A percentile compares a stretch with the other conserved stretches of the same genome.
Evolutionary conservation across 2,888 invertebrate species (phyloP).

Genomic region (Nomada goodeniana): DNA sequence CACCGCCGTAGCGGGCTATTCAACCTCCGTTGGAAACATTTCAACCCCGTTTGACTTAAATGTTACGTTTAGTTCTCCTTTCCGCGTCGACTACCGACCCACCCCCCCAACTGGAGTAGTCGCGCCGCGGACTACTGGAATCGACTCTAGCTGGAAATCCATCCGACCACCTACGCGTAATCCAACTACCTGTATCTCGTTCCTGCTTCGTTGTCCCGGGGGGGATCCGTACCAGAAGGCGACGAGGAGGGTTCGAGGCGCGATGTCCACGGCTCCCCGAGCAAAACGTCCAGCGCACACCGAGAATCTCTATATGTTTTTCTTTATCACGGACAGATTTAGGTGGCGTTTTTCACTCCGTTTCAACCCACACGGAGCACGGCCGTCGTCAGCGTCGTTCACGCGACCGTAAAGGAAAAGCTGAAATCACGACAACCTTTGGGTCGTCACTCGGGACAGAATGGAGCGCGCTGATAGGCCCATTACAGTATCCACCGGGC

Average conservation of each 20-base stretch:
- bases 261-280: too few species aligned
- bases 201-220: background rate
- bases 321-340: constrained; percentile 16
- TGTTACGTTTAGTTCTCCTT: constrained; percentile 53
- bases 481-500: constrained; percentile 24
- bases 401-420: background rate
- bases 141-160: constrained; percentile 27
- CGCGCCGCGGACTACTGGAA: constrained; percentile 8
- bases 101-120: background rate
- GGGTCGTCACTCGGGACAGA: background rate
- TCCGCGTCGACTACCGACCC: background rate
- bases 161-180: constrained; percentile 44
- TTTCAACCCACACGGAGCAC: constrained; percentile 13
- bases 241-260: background rate
- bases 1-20: constrained; percentile 16
- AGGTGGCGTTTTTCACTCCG: constrained; percentile 18
- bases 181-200: constrained; percentile 18
- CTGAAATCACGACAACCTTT: background rate
- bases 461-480: background rate
- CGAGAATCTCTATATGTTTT: background rate
- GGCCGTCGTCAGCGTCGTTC: background rate
- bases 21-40: constrained; percentile 7
- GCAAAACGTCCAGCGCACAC: background rate
- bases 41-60: constrained; percentile 47
- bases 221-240: background rate